Percentiles rank a stretch among this genome's conserved stretches.
phyloP scores from a whole-genome alignment of 2,797 vertebrate species.

The Galago senegalensis region DNA sequence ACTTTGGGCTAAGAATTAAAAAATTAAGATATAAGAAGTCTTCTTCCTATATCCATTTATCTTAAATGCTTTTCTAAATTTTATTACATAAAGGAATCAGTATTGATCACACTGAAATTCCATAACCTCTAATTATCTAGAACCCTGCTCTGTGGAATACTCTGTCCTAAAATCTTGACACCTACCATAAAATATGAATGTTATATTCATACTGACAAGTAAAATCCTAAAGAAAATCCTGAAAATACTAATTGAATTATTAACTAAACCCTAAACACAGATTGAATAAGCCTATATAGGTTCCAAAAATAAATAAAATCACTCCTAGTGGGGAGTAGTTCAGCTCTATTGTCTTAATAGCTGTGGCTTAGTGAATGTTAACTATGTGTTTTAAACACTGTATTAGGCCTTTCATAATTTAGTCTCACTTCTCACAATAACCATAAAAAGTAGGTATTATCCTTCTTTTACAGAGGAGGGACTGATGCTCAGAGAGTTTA shows the following conservation, averaged over 20 bases:
- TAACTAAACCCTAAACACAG: background rate
- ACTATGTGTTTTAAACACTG: background rate
- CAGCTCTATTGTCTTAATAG: background rate
- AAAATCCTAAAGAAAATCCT: background rate
- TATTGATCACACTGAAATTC: background rate
- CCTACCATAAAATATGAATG: background rate
- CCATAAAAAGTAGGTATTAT: background rate
- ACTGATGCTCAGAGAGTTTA: background rate
- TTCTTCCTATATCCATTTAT: background rate
- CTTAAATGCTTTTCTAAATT: background rate
- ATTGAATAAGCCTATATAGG: background rate
- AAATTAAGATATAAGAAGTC: background rate
- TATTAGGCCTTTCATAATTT: background rate
- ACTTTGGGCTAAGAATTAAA: background rate
- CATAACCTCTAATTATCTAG: background rate
- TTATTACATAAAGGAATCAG: background rate
- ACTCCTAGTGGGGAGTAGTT: background rate
- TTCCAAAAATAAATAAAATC: background rate
- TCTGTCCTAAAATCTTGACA: background rate
- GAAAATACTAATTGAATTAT: slow-evolving; percentile 36
- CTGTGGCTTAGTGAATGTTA: background rate
- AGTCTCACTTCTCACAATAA: background rate
- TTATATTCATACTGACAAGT: background rate
- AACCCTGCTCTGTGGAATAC: background rate
- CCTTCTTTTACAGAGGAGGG: background rate